Percentiles rank a stretch among this genome's conserved stretches.
These are phyloP conservation scores for Heliconius cydno DNA, from an alignment of 2,888 invertebrate species.

Conservation along the genomic window DNA sequence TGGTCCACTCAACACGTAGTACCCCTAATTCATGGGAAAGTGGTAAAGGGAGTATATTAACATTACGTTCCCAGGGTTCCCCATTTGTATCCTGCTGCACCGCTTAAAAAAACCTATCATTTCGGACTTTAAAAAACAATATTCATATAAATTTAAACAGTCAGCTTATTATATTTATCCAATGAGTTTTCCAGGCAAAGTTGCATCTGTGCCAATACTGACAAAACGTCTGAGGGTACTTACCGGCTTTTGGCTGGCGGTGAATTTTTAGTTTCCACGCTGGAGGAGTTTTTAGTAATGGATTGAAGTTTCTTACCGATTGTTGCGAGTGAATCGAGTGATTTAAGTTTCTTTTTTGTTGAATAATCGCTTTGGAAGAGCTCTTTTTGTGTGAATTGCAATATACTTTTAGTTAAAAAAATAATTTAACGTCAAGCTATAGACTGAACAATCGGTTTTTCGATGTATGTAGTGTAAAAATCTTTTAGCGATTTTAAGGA, in stretches of 20 bases:
- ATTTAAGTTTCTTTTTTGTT: conserved; percentile 8
- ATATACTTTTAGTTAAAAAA: background rate
- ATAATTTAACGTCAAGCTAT: background rate
- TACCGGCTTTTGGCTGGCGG: conserved; percentile 44
- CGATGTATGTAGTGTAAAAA: background rate
- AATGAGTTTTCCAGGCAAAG: conserved; percentile 29
- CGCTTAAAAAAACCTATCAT: background rate
- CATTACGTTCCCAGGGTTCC: no score
- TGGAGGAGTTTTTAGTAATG: conserved; percentile 38
- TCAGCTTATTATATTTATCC: conserved; percentile 11
- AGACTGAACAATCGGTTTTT: no score
- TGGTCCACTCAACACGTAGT: no score
- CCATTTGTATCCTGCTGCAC: no score
- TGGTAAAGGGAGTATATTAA: no score
- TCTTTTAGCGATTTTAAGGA: background rate
- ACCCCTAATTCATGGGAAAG: no score
- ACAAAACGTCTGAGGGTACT: conserved; percentile 49
- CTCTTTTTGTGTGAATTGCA: background rate
- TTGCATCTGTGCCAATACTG: conserved; percentile 51
- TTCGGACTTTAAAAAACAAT: background rate
- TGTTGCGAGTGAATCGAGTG: conserved; percentile 19
- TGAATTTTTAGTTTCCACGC: conserved; percentile 44
- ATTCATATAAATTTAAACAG: background rate
- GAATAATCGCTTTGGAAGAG: background rate
- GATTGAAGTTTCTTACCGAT: conserved; percentile 32